Base-by-base conservation (phyloP, 2,797 vertebrate species). In the Squalus acanthias region DNA sequence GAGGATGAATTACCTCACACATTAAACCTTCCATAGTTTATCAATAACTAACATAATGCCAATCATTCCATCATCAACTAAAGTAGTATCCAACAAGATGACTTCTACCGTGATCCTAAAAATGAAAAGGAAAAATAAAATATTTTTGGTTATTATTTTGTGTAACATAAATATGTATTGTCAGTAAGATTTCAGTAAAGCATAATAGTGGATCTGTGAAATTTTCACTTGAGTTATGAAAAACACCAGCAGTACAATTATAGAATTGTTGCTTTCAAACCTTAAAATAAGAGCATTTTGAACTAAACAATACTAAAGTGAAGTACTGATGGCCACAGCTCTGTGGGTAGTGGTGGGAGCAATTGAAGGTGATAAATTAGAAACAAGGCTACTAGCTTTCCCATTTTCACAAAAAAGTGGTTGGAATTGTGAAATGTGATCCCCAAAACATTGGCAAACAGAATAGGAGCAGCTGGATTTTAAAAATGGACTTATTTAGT, bases 31-130 rank as follows among this genome's bases (percentile, higher is more conserved):
- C 93, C 67, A 95, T 95, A 72, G 69, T 72, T 72, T 53, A 69
- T 69, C 20, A 39, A 72, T 95, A 70, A 26, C 65, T 72, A 95
- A 72, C 9, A 33, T 95, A 33, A 95, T 76, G 94, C 13, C 50
- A 95, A 95, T 76, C 70, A 57, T 76, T 95, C 29, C 46, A 95
- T 63, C 60, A 92, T 72, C 46, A 76, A 72, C 94, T 95, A 57
- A 74, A 74, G 94, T 74, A 95, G 69, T 53, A 95, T 33, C 94
- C 69, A 95, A 50, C 46, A 74, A 53, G 46, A 10, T 1, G 26
- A 39, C 29, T 74, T 95, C 94, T 95, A 20, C 50, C 70, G 9
- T 93, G 65, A 69, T 24, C n/a, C 63, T 92, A 92, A 91, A 63
- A 63, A 92, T 39, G 89, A 65, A 63, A 69, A 93, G 63, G 29